Evolutionary conservation across 2,113 vertebrate species (phyloP).

Genomic region (Rhizomys pruinosus): DNA sequence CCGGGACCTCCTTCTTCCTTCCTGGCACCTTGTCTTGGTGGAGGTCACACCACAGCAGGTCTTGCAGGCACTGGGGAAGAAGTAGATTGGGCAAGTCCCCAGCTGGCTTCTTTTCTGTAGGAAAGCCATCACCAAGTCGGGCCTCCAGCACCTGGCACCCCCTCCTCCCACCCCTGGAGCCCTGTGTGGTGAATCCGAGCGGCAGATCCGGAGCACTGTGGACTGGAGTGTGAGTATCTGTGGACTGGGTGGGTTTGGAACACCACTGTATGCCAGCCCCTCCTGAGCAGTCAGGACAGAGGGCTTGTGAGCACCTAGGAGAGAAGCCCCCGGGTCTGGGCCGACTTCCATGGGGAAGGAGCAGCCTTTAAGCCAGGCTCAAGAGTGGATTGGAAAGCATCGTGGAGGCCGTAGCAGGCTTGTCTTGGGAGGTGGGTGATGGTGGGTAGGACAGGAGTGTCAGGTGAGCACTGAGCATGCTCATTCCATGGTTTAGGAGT

Average conservation of each 20-base stretch:
- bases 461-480: background rate
- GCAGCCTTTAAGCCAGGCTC: background rate
- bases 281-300: background rate
- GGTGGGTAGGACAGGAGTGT: accelerated
- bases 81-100: background rate
- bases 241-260: background rate
- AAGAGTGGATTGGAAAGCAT: background rate
- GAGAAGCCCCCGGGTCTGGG: background rate
- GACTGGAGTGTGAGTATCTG: slow-evolving; percentile 95
- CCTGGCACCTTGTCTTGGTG: background rate
- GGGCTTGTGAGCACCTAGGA: background rate
- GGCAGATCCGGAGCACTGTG: slow-evolving; percentile 90
- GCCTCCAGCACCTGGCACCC: slow-evolving; percentile 91
- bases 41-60: background rate
- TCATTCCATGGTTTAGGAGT: slow-evolving; percentile 87
- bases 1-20: background rate
- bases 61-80: background rate
- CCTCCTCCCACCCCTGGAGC: slow-evolving; percentile 85
- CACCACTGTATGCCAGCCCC: background rate
- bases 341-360: background rate
- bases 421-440: background rate
- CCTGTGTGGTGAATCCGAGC: slow-evolving; percentile 87
- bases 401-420: background rate
- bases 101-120: slow-evolving; percentile 84
- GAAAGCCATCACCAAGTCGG: slow-evolving; percentile 96